Evolutionary conservation across 92 coral and sea anemone genomes (phyloP), one percentile per base, ranked within the genome.

Genomic region (Zoanthus sansibaricus): DNA sequence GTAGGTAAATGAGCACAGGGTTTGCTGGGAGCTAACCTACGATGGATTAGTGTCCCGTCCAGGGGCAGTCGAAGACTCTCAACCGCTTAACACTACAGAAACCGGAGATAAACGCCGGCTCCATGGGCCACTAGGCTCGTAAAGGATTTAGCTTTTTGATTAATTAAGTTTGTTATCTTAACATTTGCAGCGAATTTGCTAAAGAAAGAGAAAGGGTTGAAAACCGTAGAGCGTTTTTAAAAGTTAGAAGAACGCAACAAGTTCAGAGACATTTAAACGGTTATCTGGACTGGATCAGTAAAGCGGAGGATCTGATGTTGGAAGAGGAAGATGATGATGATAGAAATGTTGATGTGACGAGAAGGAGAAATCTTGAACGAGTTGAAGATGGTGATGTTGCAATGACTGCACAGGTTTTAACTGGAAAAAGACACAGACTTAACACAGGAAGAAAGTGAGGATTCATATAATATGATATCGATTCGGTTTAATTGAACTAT

Each of bases 151-250:
- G 25, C 25, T 25, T 25, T 25, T 25, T 25, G 25, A 25, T 25
- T 9, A 42, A 32, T 7, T 7, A 67, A 67, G 1, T 7, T 0
- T 20, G 5, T 7, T 15, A 55, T 59, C 42, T 44, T 62, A 79
- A 62, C 47, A 44, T 79, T 58, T 85, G 33, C 87, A 97, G 99
- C 72, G 99, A 97, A 87, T 97, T 97, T 86, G 99, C 99, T 49
- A 97, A 97, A 91, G 99, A 97, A 77, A 95, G 99, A 90, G 99
- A 97, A 90, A 89, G 99, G 89, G 99, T 97, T 59, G 99, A 97
- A 84, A 97, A 97, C 86, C 89, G 99, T 16, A 94, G 96, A 84
- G 99, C 96, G 42, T 97, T 97, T 83, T 92, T 97, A 31, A 97
- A 97, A 95, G 98, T 95, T n/a, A 89, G 99, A 75, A 93, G 99